Evolutionary conservation across 2,113 vertebrate genomes (phyloP).

Genomic region (Anhinga rufa): DNA sequence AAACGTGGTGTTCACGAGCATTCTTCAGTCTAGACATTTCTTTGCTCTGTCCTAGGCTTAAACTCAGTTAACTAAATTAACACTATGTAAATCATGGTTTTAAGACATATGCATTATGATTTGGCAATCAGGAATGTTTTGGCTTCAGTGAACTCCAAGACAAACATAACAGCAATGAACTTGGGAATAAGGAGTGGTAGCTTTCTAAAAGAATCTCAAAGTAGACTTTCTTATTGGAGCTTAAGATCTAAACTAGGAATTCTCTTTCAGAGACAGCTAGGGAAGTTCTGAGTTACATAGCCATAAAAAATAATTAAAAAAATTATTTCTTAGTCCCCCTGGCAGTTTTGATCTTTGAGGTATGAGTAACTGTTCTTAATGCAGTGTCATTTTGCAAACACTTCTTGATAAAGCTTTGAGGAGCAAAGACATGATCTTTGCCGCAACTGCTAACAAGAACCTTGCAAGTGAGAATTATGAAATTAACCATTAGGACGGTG

Average conservation of each 20-base stretch:
- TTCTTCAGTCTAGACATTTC: not conserved
- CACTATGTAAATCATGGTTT: not conserved
- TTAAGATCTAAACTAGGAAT: not conserved
- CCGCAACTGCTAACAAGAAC: not conserved
- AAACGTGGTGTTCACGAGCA: not conserved
- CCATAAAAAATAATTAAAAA: not conserved
- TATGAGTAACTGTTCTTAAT: not conserved
- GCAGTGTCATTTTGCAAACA: not conserved
- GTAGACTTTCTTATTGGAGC: not conserved
- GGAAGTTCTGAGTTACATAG: not conserved
- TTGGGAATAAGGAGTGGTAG: not conserved
- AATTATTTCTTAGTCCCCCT: not conserved
- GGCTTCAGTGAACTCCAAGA: not conserved
- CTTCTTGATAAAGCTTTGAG: not conserved
- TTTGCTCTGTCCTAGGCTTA: not conserved
- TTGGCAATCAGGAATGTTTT: not conserved
- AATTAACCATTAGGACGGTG: not conserved
- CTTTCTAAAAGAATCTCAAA: not conserved
- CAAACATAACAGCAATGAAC: not conserved
- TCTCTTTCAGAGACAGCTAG: not conserved
- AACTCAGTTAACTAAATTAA: not conserved
- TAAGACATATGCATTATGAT: not conserved
- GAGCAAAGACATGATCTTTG: not conserved
- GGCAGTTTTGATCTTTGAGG: not conserved
- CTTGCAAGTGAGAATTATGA: not conserved